Percentiles rank a stretch among this genome's conserved stretches.
These are phyloP conservation scores for Dryobates pubescens DNA, from an alignment of 2,797 vertebrate genomes.

Conservation along the genomic window DNA sequence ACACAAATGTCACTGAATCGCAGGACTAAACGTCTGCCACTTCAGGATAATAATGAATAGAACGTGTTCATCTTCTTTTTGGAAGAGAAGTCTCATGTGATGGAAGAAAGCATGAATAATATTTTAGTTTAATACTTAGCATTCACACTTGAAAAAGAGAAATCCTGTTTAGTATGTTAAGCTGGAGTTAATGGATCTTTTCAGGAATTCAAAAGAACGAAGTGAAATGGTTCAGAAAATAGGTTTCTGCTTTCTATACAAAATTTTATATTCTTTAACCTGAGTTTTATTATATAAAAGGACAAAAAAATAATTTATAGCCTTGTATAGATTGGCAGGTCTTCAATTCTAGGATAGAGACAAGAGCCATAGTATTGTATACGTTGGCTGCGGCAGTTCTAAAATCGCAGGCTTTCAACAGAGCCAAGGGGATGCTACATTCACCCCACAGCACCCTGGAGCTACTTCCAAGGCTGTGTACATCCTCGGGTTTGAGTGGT, in stretches of 20 bases:
- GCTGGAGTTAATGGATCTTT: background rate
- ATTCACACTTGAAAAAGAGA: background rate
- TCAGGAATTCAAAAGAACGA: background rate
- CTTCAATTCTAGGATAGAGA: background rate
- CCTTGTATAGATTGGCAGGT: background rate
- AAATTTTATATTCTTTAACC: background rate
- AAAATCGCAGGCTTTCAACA: background rate
- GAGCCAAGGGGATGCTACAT: background rate
- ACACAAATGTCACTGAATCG: background rate
- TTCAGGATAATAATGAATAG: background rate
- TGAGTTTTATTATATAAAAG: background rate
- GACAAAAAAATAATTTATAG: conserved; percentile 21
- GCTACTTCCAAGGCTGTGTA: background rate
- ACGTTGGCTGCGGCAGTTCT: background rate
- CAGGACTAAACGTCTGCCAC: background rate
- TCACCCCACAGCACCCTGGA: background rate
- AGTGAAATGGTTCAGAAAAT: background rate
- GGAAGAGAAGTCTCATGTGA: background rate
- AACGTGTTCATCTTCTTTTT: background rate
- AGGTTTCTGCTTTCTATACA: background rate
- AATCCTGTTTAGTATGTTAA: conserved; percentile 12
- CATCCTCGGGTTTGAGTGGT: background rate
- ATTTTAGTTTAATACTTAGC: background rate
- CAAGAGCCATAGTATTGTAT: rapidly evolving
- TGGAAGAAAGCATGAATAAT: background rate